Conservation (phyloP, 2,797 vertebrate species). For the Pseudocheirus occidentalis region DNA sequence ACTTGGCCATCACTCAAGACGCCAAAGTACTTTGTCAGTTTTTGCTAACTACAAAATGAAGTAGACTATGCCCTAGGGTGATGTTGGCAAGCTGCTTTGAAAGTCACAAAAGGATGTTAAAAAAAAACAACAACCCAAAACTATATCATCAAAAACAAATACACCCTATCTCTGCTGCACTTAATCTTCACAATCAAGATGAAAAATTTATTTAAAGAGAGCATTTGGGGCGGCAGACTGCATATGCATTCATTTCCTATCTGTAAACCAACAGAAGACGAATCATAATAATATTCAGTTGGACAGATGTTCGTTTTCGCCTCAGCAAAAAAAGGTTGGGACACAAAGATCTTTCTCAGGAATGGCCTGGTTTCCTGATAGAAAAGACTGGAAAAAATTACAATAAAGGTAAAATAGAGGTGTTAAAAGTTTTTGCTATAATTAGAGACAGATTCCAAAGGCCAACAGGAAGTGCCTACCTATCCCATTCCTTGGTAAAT, state of each 20-base stretch:
- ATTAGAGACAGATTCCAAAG: neutral
- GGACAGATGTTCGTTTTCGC: constrained; percentile 14
- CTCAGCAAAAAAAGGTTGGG: neutral
- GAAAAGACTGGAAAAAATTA: neutral
- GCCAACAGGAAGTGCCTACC: neutral
- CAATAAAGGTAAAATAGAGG: neutral
- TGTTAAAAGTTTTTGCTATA: fast-evolving
- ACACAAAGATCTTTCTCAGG: neutral
- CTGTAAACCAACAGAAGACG: neutral
- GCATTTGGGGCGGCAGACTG: neutral
- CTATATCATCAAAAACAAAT: neutral
- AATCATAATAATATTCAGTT: neutral
- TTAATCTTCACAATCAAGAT: neutral
- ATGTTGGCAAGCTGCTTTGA: neutral
- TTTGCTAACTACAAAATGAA: neutral
- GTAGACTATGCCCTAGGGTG: neutral
- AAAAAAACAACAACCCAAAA: neutral
- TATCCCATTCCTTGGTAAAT: neutral
- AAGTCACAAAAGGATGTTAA: neutral
- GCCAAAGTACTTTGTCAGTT: neutral
- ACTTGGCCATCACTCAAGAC: neutral
- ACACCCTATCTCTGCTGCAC: neutral
- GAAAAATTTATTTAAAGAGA: neutral
- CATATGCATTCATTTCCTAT: neutral
- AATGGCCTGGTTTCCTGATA: neutral